Base-by-base conservation (phyloP, 2,888 invertebrate species). In the Tribolium freemani region DNA sequence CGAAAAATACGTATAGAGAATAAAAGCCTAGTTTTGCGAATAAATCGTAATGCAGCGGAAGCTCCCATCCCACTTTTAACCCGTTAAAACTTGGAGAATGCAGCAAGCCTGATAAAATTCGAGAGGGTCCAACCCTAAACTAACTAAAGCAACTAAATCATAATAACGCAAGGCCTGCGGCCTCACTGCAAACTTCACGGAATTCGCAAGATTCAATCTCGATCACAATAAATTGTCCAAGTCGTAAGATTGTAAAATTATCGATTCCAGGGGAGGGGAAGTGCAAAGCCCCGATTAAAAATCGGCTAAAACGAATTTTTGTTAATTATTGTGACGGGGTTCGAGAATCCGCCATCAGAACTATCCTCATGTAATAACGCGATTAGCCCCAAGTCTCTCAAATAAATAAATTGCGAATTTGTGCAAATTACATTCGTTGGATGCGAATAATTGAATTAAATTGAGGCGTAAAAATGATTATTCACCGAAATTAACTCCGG, bases 201-300 rank as follows among this genome's bases (percentile, higher is more conserved):
- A 73, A 75, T 73, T 75, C 50, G 58, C 66, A 73, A 73, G 73
- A 75, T 73, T 79, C 77, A 77, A 79, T 79, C 79, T 79, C 76
- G 79, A 79, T 79, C 75, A 75, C 74, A 72, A 79, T 79, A 79
- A 79, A 79, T 79, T 77, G 70, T 71, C 76, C 50, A 76, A 77
- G 44, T 71, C 26, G 31, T 44, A 60, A 60, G 60, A 46, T 16
- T 16, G 57, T 13, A 8, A 16, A 48, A 48, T 48, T 48, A 48
- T 48, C 48, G 48, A 11, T 48, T 16, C n/a, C 8, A 1, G 6
- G 3, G 38, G 31, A 8, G 9, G 9, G 6, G 5, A 8, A 38
- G 6, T 38, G 31, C 31, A 38, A 38, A 38, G 2, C 1, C 9
- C 31, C 31, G 6, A 38, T 38, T 38, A n/a, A n/a, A n/a, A n/a